phyloP scores from a whole-genome alignment of 2,888 invertebrate species.

The Cremastinae sp. region DNA sequence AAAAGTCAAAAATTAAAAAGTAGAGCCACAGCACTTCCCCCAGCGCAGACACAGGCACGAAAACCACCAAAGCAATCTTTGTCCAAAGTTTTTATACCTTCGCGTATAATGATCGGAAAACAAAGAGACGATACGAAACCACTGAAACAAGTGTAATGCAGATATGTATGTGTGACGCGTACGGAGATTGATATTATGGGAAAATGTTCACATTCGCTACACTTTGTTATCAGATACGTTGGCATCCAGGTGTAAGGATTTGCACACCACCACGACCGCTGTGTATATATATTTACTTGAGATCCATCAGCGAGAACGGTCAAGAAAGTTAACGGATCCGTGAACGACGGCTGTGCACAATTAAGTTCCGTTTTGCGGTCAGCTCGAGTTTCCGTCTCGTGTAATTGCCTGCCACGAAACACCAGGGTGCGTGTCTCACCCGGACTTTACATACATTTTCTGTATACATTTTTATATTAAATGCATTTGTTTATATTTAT shows the following conservation, averaged over 20 bases:
- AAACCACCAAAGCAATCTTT: too few species aligned
- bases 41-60: too few species aligned
- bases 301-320: conserved; percentile 45
- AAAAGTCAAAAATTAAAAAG: too few species aligned
- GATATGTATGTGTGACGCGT: conserved; percentile 1
- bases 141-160: conserved; percentile 11
- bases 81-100: too few species aligned
- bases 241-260: conserved; percentile 11
- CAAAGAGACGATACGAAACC: background rate
- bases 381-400: conserved; percentile 65
- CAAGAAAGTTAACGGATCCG: conserved; percentile 66
- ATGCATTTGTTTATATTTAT: too few species aligned
- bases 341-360: conserved; percentile 68
- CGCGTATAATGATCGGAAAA: too few species aligned
- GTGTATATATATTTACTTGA: conserved; percentile 31
- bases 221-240: conserved; percentile 28
- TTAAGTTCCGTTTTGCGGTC: conserved; percentile 74
- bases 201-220: conserved; percentile 4
- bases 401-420: conserved; percentile 66
- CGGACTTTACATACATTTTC: too few species aligned
- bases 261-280: background rate
- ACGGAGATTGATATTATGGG: conserved; percentile 1
- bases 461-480: too few species aligned
- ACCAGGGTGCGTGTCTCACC: conserved; percentile 52
- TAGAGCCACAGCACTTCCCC: too few species aligned